phyloP scores from a whole-genome alignment of 2,797 vertebrate species.

The Helostoma temminkii region DNA sequence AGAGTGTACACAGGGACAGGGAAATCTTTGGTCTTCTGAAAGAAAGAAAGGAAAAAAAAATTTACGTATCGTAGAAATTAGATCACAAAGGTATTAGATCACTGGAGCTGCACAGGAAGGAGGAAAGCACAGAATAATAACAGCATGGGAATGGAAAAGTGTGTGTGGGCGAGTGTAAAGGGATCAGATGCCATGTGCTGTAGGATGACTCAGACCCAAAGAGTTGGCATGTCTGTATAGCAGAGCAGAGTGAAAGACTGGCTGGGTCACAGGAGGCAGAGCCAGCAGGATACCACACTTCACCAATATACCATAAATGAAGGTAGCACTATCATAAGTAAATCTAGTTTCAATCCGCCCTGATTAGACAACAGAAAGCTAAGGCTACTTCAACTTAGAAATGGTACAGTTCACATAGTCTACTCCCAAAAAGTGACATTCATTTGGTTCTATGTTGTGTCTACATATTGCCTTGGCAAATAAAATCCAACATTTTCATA shows the following conservation, averaged over 20 bases:
- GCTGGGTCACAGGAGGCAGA: neutral
- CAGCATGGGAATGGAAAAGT: slow-evolving; percentile 11
- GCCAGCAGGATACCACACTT: slow-evolving; percentile 17
- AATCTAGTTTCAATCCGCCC: no score
- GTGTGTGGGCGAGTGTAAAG: slow-evolving; percentile 33
- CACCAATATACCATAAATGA: neutral
- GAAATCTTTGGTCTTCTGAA: neutral
- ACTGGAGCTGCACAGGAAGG: neutral
- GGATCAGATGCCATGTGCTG: slow-evolving; percentile 48
- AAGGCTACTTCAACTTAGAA: no score
- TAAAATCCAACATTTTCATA: no score
- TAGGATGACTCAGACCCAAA: slow-evolving; percentile 47
- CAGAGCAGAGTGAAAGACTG: slow-evolving; percentile 6
- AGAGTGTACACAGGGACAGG: neutral
- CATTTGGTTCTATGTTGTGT: no score
- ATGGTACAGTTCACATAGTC: no score
- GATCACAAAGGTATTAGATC: neutral
- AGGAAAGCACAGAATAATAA: neutral
- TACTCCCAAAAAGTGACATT: no score
- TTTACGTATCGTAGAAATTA: neutral
- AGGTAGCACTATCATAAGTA: no score
- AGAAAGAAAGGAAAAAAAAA: no score
- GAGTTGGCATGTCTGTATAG: slow-evolving; percentile 29
- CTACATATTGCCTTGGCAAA: no score
- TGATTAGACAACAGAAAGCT: no score